Percentiles rank a stretch among this genome's conserved stretches.
phyloP scores from a whole-genome alignment of 37 sponge, comb jelly and placozoan genomes.

The Theonella swinhoei region DNA sequence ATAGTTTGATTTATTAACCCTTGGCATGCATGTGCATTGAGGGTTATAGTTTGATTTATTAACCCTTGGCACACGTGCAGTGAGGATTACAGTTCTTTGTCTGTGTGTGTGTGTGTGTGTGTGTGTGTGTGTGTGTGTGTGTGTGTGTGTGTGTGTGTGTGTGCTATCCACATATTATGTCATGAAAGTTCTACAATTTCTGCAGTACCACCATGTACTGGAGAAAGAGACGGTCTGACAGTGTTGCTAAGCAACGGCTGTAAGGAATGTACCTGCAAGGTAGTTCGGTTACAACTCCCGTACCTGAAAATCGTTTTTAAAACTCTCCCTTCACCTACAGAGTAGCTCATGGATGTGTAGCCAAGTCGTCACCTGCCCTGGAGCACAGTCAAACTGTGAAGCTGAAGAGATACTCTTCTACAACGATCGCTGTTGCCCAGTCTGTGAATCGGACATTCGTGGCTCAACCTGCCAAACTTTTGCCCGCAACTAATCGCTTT shows the following conservation, averaged over 20 bases:
- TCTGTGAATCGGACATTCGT: background rate
- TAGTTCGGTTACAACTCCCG: background rate
- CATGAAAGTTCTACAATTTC: no score
- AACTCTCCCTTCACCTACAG: background rate
- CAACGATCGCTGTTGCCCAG: background rate
- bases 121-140: slow-evolving; percentile 7
- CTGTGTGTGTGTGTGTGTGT: background rate
- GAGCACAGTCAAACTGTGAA: background rate
- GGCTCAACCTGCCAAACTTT: background rate
- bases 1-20: no score
- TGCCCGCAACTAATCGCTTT: background rate
- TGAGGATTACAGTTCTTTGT: background rate
- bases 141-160: no score
- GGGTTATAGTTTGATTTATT: no score
- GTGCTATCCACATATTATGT: no score
- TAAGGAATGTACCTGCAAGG: background rate
- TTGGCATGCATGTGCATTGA: no score
- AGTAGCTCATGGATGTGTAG: background rate
- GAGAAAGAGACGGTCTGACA: background rate
- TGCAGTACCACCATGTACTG: background rate
- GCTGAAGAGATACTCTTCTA: background rate
- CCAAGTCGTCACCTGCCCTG: background rate
- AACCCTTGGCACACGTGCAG: background rate
- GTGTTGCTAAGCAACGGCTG: background rate
- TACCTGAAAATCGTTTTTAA: background rate